Percentiles rank a stretch among this genome's conserved stretches.
These are phyloP conservation scores for Myioborus miniatus DNA, from an alignment of 2,797 vertebrate species.

Conservation along the genomic window DNA sequence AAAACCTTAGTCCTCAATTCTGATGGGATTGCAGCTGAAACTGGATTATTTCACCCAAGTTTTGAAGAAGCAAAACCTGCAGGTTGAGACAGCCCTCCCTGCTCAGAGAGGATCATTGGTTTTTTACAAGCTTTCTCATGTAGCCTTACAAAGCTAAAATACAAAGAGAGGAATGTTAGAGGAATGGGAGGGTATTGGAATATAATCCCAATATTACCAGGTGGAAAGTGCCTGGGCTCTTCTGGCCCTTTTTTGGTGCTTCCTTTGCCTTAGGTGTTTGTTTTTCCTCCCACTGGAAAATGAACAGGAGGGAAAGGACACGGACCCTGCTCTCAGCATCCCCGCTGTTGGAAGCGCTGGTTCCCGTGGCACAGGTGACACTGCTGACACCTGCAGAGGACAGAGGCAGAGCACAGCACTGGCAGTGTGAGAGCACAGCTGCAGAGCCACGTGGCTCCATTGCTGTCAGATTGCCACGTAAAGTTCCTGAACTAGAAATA, in stretches of 20 bases:
- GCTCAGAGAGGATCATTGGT: not conserved
- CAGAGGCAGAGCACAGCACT: rapidly evolving
- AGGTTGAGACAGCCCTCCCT: not conserved
- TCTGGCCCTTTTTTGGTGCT: too few relatives aligned
- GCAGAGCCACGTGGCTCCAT: rapidly evolving
- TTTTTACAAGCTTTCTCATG: not conserved
- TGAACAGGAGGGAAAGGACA: not conserved
- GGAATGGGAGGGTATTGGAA: not conserved
- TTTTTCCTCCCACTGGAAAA: too few relatives aligned
- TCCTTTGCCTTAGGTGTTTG: too few relatives aligned
- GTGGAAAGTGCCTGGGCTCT: too few relatives aligned
- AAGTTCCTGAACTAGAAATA: not conserved
- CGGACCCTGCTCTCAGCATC: not conserved
- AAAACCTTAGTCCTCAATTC: not conserved
- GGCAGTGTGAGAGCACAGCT: rapidly evolving
- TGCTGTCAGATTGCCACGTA: not conserved
- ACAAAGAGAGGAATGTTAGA: not conserved
- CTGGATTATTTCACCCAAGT: not conserved
- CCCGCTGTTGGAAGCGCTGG: rapidly evolving
- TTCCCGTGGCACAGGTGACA: not conserved
- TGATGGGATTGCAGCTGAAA: not conserved
- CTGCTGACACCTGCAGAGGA: not conserved
- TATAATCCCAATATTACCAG: too few relatives aligned
- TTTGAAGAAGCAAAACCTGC: not conserved
- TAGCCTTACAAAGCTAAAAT: not conserved